Evolutionary conservation across 2,888 invertebrate species (phyloP).

Genomic region (Serrognathus titanus): DNA sequence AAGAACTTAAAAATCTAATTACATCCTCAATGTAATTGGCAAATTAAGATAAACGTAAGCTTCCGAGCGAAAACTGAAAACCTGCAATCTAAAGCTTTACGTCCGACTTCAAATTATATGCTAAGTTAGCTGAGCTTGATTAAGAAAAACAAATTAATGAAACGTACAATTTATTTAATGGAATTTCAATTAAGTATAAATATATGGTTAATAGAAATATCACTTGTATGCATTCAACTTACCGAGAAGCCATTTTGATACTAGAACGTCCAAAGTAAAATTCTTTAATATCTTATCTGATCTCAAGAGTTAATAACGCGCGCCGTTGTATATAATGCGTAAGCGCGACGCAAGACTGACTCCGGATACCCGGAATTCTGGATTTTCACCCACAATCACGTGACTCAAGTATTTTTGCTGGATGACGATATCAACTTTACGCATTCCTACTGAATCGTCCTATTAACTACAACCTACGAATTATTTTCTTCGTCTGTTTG

Average conservation of each 20-base stretch:
- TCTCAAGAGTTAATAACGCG: neutral
- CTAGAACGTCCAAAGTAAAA: neutral
- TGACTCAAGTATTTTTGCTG: slow-evolving; percentile 13
- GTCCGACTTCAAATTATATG: no score
- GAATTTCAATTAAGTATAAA: no score
- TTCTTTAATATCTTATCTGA: neutral
- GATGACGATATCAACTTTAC: slow-evolving; percentile 3
- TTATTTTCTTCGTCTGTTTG: neutral
- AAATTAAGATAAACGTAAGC: neutral
- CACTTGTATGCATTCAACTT: no score
- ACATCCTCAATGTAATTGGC: slow-evolving; percentile 1
- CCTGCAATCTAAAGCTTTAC: no score
- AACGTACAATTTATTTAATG: no score
- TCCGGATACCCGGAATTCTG: slow-evolving; percentile 24
- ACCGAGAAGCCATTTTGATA: neutral
- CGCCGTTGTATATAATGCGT: neutral
- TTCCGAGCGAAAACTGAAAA: no score
- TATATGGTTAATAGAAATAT: no score
- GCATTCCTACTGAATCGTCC: neutral
- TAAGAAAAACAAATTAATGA: no score
- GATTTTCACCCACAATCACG: slow-evolving; percentile 26
- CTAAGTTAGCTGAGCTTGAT: no score
- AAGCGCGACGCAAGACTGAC: slow-evolving; percentile 21
- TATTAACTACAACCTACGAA: neutral
- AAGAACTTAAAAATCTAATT: slow-evolving; percentile 10